These are phyloP conservation scores for Psylliodes chrysocephalus DNA, from an alignment of 2,888 invertebrate genomes.

Conservation along the genomic window DNA sequence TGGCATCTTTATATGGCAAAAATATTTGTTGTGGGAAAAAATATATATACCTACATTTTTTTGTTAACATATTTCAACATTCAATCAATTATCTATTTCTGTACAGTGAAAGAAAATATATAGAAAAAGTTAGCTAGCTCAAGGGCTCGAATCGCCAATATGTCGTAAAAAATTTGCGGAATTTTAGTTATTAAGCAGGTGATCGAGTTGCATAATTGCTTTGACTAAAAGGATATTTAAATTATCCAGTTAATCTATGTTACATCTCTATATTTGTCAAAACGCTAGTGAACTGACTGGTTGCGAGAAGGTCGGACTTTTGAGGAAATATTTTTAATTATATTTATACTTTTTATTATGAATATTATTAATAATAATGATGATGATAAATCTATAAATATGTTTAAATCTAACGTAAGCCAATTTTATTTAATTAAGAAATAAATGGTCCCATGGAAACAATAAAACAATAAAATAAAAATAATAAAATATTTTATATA, in stretches of 20 bases:
- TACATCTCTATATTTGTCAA: slow-evolving; percentile 6
- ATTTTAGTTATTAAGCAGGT: slow-evolving; percentile 25
- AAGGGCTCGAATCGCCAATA: slow-evolving; percentile 19
- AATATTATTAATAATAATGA: no score
- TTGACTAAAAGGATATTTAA: slow-evolving; percentile 17
- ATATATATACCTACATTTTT: background rate
- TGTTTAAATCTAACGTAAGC: no score
- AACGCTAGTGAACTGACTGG: background rate
- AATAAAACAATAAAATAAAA: no score
- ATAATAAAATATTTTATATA: no score
- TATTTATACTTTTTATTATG: no score
- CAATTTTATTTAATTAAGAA: no score
- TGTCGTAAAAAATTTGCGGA: slow-evolving; percentile 22
- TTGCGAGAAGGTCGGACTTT: background rate
- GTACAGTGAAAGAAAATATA: background rate
- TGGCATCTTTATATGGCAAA: background rate
- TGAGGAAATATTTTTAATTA: background rate
- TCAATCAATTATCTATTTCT: background rate
- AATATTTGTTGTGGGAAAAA: background rate
- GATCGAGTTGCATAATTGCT: slow-evolving; percentile 26
- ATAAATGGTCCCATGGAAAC: no score
- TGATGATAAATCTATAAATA: no score
- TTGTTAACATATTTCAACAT: background rate
- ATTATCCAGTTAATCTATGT: background rate
- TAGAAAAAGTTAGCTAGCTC: slow-evolving; percentile 15